Evolutionary conservation across 1,140 invertebrate genomes (phyloP).

Genomic region (Halictus rubicundus): DNA sequence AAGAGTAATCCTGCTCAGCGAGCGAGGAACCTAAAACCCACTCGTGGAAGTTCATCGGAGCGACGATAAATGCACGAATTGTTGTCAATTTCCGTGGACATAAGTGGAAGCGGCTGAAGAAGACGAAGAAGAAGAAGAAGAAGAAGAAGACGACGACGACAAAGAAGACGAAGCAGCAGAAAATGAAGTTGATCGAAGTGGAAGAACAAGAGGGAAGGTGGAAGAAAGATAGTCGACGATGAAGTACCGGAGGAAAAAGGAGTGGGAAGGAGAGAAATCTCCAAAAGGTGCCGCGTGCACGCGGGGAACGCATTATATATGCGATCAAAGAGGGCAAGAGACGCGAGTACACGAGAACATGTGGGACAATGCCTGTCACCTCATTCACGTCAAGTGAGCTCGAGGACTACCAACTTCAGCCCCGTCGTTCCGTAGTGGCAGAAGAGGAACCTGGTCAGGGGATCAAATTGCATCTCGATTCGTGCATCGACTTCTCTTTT

Average conservation of each 20-base stretch:
- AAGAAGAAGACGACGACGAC: neutral
- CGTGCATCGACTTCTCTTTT: slow-evolving; percentile 70
- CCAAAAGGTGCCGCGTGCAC: slow-evolving; percentile 60
- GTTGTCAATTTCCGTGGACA: slow-evolving; percentile 29
- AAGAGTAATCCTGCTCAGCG: slow-evolving; percentile 18
- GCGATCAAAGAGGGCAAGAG: slow-evolving; percentile 67
- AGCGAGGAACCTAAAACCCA: neutral
- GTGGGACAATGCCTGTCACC: slow-evolving; percentile 77
- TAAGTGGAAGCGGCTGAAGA: neutral
- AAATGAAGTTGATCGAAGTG: slow-evolving; percentile 7
- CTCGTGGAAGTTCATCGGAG: slow-evolving; percentile 34
- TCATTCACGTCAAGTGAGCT: slow-evolving; percentile 75
- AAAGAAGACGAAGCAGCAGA: neutral
- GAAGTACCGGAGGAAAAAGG: neutral
- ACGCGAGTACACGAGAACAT: slow-evolving; percentile 70
- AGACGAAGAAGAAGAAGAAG: neutral
- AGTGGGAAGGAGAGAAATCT: slow-evolving; percentile 6
- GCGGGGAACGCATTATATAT: slow-evolving; percentile 63
- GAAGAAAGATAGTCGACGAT: neutral
- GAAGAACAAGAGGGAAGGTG: neutral
- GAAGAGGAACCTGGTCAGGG: slow-evolving; percentile 49
- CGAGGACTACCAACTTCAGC: slow-evolving; percentile 74
- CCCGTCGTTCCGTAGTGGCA: slow-evolving; percentile 50
- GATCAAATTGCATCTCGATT: slow-evolving; percentile 76
- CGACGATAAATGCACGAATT: slow-evolving; percentile 38